These are phyloP conservation scores for Helostoma temminkii DNA, from an alignment of 2,797 vertebrate genomes.

Conservation along the genomic window DNA sequence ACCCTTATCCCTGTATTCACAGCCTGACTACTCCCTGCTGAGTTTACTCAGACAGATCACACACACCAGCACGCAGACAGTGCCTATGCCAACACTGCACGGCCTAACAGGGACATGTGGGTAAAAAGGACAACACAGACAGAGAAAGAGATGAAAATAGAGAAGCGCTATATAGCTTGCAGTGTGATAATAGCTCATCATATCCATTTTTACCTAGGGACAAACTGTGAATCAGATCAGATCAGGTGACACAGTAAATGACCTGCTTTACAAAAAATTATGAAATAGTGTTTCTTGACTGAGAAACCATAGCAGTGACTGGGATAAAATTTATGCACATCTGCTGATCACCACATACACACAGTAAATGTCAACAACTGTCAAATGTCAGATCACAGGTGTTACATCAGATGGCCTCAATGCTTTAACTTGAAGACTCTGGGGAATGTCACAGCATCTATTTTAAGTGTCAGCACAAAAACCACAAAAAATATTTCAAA, in stretches of 20 bases:
- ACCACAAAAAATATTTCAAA: background rate
- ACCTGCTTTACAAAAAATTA: no score
- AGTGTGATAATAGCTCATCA: conserved; percentile 20
- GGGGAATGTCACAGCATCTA: background rate
- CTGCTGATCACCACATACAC: no score
- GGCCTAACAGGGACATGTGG: conserved; percentile 47
- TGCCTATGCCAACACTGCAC: conserved; percentile 55
- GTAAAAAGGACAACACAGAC: conserved; percentile 17
- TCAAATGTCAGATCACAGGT: background rate
- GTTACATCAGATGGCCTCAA: background rate
- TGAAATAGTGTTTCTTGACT: no score
- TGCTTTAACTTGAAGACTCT: background rate
- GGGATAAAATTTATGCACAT: no score
- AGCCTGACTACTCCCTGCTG: conserved; percentile 13
- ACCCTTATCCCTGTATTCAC: conserved; percentile 46
- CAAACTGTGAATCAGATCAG: background rate
- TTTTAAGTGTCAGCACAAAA: no score
- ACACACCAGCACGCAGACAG: conserved; percentile 63
- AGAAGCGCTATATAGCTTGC: conserved; percentile 2
- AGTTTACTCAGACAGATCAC: conserved; percentile 71
- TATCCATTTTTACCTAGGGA: conserved; percentile 19
- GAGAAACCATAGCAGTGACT: no score
- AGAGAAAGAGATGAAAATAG: conserved; percentile 5
- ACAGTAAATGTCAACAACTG: no score
- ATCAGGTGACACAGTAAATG: no score